A percentile compares a stretch with the other conserved stretches of the same genome.
Conservation (phyloP, 2,797 vertebrate genomes). For the Acanthiza pusilla region DNA sequence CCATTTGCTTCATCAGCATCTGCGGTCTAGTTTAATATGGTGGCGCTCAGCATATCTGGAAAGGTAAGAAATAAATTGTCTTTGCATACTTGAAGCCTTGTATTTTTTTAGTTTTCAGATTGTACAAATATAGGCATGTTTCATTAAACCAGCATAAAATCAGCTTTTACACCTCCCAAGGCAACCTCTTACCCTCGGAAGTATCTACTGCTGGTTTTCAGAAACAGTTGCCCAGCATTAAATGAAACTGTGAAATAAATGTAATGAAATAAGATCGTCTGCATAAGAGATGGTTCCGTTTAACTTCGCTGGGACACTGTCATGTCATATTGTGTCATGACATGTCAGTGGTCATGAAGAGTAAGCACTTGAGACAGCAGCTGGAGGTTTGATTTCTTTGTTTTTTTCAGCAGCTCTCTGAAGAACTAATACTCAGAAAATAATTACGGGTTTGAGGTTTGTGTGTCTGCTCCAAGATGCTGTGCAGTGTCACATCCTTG, state of each 20-base stretch:
- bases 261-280: background rate
- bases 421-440: background rate
- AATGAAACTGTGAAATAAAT: background rate
- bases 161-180: background rate
- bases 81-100: background rate
- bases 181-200: background rate
- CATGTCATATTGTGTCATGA: background rate
- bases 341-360: background rate
- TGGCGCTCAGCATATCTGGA: background rate
- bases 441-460: background rate
- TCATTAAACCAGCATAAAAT: background rate
- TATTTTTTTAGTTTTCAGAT: background rate
- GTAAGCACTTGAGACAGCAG: background rate
- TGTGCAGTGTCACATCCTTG: background rate
- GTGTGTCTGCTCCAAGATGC: background rate
- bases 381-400: background rate
- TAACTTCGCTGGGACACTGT: background rate
- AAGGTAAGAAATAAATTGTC: background rate
- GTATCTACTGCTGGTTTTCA: background rate
- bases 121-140: background rate
- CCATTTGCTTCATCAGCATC: background rate
- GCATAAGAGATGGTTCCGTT: accelerated
- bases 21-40: background rate
- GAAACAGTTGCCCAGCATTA: background rate
- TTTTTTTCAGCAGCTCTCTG: background rate